Base-by-base conservation (phyloP, 2,888 invertebrate species). In the Phlogophora meticulosa region DNA sequence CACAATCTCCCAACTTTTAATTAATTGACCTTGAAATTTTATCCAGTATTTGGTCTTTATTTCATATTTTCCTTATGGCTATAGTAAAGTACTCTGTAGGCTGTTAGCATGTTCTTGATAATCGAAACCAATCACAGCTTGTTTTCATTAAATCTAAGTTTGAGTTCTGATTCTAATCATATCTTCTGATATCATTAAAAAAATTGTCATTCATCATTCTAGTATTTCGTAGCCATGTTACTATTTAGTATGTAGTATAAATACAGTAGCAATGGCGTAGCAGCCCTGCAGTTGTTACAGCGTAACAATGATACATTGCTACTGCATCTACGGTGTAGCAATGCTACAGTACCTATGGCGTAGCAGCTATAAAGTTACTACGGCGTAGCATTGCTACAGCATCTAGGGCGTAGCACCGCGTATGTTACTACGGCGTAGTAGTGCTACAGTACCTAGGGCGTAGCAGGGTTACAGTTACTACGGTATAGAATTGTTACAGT, bases 1-100 rank as follows among this genome's bases (percentile, higher is more conserved):
- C 17, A 24, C 72, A 38, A 40, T 34, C 10, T 65, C 28, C 4
- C 34, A 66, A 46, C 32, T 52, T 68, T 45, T 46, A 46, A 69
- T 74, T 45, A 34, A 24, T 46, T 45, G 4, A 11, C 1, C 9
- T 40, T 51, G 13, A 43, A 49, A 46, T 34, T 4, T 5, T 5
- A 28, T 20, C 9, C 62, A 42, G 17, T 73, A 28, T 63, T 42
- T 36, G 9, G 7, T 11, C 0, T 63, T 3, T n/a, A n/a, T n/a
- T 36, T 42, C 42, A 22, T 22, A 15, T 34, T 34, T 66, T 3
- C 24, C 24, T 36, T 36, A 73, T 28, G 3, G n/a, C 10, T 73
- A 48, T 40, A 13, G 1, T 48, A 20, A 40, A 48, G 2, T 62
- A 24, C 15, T 10, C 17, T 5, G 13, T 7, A 20, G 24, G 15